Conservation (phyloP, 1,140 invertebrate species). For the Cherax quadricarinatus region DNA sequence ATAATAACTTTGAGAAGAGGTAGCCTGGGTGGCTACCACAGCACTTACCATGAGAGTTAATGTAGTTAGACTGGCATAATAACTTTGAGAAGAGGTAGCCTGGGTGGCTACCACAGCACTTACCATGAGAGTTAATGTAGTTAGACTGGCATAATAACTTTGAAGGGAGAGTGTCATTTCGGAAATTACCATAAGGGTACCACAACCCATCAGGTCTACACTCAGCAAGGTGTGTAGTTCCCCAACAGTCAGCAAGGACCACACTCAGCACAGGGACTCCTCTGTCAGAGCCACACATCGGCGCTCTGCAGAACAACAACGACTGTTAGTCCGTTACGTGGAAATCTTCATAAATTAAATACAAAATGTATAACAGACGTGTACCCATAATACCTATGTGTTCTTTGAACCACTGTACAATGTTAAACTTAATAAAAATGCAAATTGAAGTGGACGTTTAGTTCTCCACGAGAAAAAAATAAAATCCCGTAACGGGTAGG, state of each 20-base stretch:
- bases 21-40: background rate
- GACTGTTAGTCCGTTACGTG: background rate
- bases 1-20: no score
- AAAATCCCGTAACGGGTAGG: no score
- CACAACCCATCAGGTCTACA: conserved; percentile 56
- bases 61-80: conserved; percentile 44
- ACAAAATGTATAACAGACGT: no score
- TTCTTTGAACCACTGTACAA: no score
- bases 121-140: conserved; percentile 56
- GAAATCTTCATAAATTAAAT: no score
- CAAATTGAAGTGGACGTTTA: no score
- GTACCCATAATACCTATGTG: no score
- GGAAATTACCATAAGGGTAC: conserved; percentile 17
- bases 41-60: conserved; percentile 60
- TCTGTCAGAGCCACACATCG: conserved; percentile 1
- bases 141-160: conserved; percentile 42
- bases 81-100: no score
- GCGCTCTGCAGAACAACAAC: background rate
- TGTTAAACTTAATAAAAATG: no score
- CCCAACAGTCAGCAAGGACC: conserved; percentile 63
- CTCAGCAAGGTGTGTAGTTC: conserved; percentile 33
- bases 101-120: background rate
- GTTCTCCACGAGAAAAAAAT: no score
- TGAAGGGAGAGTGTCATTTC: background rate
- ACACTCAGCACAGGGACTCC: conserved; percentile 54